Evolutionary conservation across 1,140 invertebrate genomes (phyloP), one percentile per base, ranked within the genome.

Genomic region (Drosophila mayri): DNA sequence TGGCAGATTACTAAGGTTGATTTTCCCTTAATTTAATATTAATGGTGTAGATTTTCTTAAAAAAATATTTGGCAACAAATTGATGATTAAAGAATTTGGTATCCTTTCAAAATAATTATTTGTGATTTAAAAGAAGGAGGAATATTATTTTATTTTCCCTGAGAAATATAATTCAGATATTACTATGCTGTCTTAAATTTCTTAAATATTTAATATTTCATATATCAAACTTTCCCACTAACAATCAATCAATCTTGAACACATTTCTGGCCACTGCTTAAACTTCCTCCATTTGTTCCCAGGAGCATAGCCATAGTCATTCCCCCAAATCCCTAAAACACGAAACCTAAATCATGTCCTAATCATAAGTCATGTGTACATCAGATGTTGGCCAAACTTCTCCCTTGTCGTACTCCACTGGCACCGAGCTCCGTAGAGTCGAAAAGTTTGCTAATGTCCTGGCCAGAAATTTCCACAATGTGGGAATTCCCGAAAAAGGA

Each of bases 381-480:
- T 71, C 37, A 72, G 52, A 59, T 60, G 68, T 50, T 71, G 43
- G 50, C 52, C 25, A 59, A 71, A 72, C 65, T 70, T 40, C n/a
- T 5, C 38, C 41, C 35, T 14, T 44, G n/a, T 49, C 25, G 11
- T 25, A 16, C 14, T 44, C 37, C 40, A 47, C 25, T 43, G 14
- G 44, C 37, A 41, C 62, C 50, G 49, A 66, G 46, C 38, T 71
- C 25, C 0, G 52, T 43, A 49, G n/a, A 54, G 58, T 63, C 57
- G 9, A 11, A 76, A 67, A 76, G 43, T 76, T 76, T 76, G 47
- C 55, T 67, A 76, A 76, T 76, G 60, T 76, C 60, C 73, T 44
- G 52, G 18, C 46, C 46, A 43, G 71, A 76, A 38, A 63, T 55
- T 54, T 54, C 4, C 72, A 75, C 44, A 76, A 64, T 65, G 73